phyloP scores from a whole-genome alignment of 2,888 invertebrate genomes.

The Liodrosophila aerea region DNA sequence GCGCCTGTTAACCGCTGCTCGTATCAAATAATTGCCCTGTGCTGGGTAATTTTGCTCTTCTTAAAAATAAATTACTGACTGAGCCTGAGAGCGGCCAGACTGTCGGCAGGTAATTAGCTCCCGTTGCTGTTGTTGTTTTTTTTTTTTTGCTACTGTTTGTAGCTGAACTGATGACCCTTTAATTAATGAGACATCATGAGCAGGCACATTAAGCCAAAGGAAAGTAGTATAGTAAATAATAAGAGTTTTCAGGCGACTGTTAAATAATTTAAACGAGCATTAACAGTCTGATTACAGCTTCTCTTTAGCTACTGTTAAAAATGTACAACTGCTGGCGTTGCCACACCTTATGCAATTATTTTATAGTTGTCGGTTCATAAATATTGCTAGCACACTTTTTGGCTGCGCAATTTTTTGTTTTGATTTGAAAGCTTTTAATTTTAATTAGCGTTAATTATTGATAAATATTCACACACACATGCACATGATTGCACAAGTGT shows the following conservation, averaged over 20 bases:
- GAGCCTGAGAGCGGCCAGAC: slow-evolving; percentile 11
- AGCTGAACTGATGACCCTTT: background rate
- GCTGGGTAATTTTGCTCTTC: slow-evolving; percentile 57
- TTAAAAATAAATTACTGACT: slow-evolving; percentile 56
- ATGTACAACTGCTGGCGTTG: too few species aligned
- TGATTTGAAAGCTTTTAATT: slow-evolving; percentile 14
- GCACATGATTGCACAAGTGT: slow-evolving; percentile 16
- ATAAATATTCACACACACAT: slow-evolving; percentile 28
- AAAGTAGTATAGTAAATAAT: background rate
- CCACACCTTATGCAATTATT: slow-evolving; percentile 41
- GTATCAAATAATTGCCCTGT: slow-evolving; percentile 36
- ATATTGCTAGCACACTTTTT: slow-evolving; percentile 34
- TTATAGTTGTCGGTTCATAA: background rate
- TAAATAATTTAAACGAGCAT: too few species aligned
- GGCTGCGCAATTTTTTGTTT: slow-evolving; percentile 18
- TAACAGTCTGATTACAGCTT: too few species aligned
- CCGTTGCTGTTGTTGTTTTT: slow-evolving; percentile 3
- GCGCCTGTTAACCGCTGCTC: slow-evolving; percentile 14
- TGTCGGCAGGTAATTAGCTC: slow-evolving; percentile 37
- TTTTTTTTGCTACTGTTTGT: background rate
- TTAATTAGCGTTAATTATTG: slow-evolving; percentile 49
- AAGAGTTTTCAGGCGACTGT: too few species aligned
- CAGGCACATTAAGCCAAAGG: background rate
- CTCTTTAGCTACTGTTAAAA: too few species aligned
- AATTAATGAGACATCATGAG: slow-evolving; percentile 4